Evolutionary conservation across 2,888 invertebrate genomes (phyloP).

Genomic region (Oxycera nigricornis): DNA sequence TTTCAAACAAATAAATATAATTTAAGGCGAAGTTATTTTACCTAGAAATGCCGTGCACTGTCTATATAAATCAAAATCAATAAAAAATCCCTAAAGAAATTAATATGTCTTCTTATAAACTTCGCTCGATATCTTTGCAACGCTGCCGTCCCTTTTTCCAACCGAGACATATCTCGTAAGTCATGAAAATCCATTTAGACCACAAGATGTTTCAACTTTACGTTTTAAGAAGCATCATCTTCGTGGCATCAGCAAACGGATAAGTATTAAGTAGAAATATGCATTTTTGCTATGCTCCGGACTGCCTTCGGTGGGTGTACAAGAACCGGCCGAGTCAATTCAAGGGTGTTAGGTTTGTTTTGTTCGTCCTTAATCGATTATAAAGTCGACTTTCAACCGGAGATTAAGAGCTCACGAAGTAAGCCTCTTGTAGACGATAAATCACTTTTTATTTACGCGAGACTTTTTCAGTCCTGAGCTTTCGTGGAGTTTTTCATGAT

Average conservation of each 20-base stretch:
- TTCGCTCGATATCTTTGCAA: not conserved
- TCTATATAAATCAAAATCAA: too few species aligned
- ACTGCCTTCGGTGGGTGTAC: slow-evolving; percentile 18
- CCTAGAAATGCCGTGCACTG: too few species aligned
- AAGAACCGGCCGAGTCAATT: not conserved
- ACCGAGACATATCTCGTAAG: slow-evolving; percentile 9
- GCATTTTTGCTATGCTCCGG: slow-evolving; percentile 9
- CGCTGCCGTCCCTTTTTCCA: not conserved
- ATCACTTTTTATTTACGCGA: slow-evolving; percentile 33
- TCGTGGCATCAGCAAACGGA: slow-evolving; percentile 34
- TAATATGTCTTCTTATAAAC: not conserved
- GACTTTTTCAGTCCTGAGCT: slow-evolving; percentile 1
- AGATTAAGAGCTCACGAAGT: slow-evolving; percentile 29
- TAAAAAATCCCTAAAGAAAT: too few species aligned
- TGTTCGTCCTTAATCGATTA: slow-evolving; percentile 28
- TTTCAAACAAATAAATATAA: too few species aligned
- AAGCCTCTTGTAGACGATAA: slow-evolving; percentile 2
- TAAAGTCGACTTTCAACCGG: slow-evolving; percentile 19
- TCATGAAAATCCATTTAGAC: slow-evolving; percentile 46
- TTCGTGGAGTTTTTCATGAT: slow-evolving; percentile 1
- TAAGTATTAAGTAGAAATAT: slow-evolving; percentile 26
- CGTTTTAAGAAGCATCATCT: slow-evolving; percentile 30
- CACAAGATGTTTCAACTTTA: slow-evolving; percentile 44
- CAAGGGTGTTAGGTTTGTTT: not conserved
- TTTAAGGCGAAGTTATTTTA: too few species aligned